Conservation (phyloP, 2,113 vertebrate genomes). For the Grantiella picta region DNA sequence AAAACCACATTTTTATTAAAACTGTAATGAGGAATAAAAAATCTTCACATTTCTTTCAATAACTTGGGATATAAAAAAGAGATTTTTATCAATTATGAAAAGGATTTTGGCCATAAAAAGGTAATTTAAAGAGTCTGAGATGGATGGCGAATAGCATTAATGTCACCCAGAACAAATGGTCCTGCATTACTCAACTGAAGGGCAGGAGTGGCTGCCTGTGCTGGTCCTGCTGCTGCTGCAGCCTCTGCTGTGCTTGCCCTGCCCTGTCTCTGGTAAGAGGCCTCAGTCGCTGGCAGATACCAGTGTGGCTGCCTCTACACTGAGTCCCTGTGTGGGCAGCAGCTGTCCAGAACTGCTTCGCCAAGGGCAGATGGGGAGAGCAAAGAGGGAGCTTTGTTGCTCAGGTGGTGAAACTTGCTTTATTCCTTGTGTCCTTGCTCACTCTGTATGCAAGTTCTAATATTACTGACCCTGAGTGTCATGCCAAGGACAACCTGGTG, state of each 20-base stretch:
- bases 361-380: background rate
- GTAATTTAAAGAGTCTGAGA: constrained; percentile 76
- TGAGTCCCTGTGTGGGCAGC: fast-evolving
- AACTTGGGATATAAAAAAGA: constrained; percentile 70
- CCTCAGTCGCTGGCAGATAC: background rate
- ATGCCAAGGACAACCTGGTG: background rate
- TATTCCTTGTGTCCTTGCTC: background rate
- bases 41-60: constrained; percentile 55
- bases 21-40: constrained; percentile 70
- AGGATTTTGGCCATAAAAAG: constrained; percentile 73
- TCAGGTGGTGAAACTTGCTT: background rate
- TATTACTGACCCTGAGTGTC: background rate
- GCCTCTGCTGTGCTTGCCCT: background rate
- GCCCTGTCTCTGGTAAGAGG: background rate
- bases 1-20: constrained; percentile 76
- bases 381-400: background rate
- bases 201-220: background rate
- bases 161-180: constrained; percentile 70
- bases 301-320: background rate
- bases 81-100: constrained; percentile 81
- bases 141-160: constrained; percentile 68
- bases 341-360: background rate
- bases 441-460: background rate
- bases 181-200: constrained; percentile 57
- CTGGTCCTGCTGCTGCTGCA: background rate